Percentiles rank a stretch among this genome's conserved stretches.
Evolutionary conservation across 2,113 vertebrate species (phyloP).

Genomic region (Stegostoma tigrinum): DNA sequence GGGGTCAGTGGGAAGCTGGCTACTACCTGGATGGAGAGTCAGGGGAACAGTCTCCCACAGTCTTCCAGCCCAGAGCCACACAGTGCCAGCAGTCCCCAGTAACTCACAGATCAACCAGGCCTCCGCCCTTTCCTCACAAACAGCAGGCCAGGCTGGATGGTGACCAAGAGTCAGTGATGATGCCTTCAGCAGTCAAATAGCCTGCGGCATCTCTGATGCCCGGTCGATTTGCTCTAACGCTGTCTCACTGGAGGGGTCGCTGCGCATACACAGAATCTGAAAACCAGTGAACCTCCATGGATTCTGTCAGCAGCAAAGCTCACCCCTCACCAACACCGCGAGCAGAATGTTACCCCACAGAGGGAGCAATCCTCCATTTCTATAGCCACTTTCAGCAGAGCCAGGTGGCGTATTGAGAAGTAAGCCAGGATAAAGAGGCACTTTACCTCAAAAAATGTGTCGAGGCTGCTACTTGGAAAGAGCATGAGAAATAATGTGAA

Average conservation of each 20-base stretch:
- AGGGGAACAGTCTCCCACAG: neutral
- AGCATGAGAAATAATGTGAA: slow-evolving; percentile 5
- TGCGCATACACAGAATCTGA: neutral
- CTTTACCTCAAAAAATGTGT: neutral
- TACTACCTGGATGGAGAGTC: neutral
- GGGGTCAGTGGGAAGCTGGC: neutral
- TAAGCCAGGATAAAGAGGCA: neutral
- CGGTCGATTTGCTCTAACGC: too few species aligned
- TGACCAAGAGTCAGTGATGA: neutral
- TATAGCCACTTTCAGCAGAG: neutral
- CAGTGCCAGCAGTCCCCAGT: neutral
- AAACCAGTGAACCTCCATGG: neutral
- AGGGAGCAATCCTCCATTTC: too few species aligned
- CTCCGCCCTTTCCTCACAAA: neutral
- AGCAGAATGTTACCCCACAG: too few species aligned
- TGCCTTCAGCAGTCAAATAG: neutral
- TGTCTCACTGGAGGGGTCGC: too few species aligned
- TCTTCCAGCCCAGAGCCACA: neutral
- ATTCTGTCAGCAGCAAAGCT: too few species aligned
- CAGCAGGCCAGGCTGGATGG: neutral
- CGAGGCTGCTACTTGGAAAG: neutral
- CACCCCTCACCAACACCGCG: neutral
- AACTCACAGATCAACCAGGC: neutral
- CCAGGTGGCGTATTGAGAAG: neutral
- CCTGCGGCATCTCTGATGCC: too few species aligned